Evolutionary conservation across 2,888 invertebrate genomes (phyloP), one percentile per base, ranked within the genome.

Genomic region (Bimastos eiseni): DNA sequence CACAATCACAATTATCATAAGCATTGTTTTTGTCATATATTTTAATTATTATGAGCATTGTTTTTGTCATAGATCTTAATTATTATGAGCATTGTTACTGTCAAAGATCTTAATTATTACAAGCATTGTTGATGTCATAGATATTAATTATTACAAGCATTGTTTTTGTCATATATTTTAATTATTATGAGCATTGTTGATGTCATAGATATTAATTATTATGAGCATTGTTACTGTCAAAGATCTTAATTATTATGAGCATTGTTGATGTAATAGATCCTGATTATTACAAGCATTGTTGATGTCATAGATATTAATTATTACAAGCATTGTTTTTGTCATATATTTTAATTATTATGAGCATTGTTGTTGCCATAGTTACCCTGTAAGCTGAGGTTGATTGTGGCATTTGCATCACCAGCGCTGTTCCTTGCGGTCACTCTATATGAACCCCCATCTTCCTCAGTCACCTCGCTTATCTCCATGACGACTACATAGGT

Each of bases 351-450:
- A 3, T 1, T n/a, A 70, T 8, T n/a, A 6, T 5, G n/a, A n/a
- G 4, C 70, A 70, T n/a, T 11, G 70, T n/a, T 70, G n/a, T 70
- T n/a, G 70, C 17, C 70, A 70, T 70, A n/a, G 70, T 93, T 93
- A 94, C 95, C 94, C 94, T 94, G 94, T 92, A 94, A 93, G 92
- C 94, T 95, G 91, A 99, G 96, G 96, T 98, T 98, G 95, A 99
- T 98, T 94, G 98, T 98, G 91, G 99, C 98, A 93, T 97, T 97
- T 93, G 98, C 98, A 96, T 98, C 98, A 93, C 99, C 99, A 94
- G 97, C 97, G 95, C 97, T 97, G 96, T 99, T 99, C 96, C 97
- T 97, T 91, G 98, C 99, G 92, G 97, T 96, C 93, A 98, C 98
- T 95, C 97, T 97, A 96, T 99, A 99, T 95, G 98, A 98, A 94